phyloP scores from a whole-genome alignment of 2,888 invertebrate species.

The Protodeltote pygarga region DNA sequence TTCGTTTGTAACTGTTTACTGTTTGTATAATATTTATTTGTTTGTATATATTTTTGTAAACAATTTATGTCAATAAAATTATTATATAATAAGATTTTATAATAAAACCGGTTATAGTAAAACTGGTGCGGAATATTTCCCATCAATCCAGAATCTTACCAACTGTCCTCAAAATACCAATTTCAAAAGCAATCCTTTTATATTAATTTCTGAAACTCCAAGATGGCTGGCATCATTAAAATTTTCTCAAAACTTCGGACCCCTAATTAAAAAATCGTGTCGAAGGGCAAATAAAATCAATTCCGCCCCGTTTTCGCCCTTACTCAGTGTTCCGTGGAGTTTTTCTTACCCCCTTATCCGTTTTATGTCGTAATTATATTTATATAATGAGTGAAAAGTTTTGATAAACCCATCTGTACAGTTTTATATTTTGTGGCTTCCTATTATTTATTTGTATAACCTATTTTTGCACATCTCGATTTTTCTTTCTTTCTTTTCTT shows the following conservation, averaged over 20 bases:
- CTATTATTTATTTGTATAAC: too few species aligned
- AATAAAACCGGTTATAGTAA: too few species aligned
- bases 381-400: constrained; percentile 75
- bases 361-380: constrained; percentile 74
- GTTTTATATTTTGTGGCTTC: constrained; percentile 7
- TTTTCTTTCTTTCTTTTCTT: too few species aligned
- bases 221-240: constrained; percentile 57
- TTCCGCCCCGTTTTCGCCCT: constrained; percentile 62
- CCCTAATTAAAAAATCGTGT: constrained; percentile 85
- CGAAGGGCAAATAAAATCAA: constrained; percentile 84
- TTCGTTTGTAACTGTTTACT: too few species aligned
- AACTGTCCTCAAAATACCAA: constrained; percentile 7
- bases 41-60: too few species aligned
- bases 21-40: too few species aligned
- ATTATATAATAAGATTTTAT: too few species aligned
- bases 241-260: constrained; percentile 52
- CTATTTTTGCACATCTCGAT: too few species aligned
- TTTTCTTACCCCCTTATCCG: constrained; percentile 68
- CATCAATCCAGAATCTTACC: too few species aligned
- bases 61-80: too few species aligned
- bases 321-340: constrained; percentile 60
- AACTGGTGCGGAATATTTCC: too few species aligned
- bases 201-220: constrained; percentile 34
- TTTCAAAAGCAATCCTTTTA: constrained; percentile 28
- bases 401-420: constrained; percentile 61